Evolutionary conservation across 2,797 vertebrate genomes (phyloP).

Genomic region (Parauchenoglanis ngamensis): DNA sequence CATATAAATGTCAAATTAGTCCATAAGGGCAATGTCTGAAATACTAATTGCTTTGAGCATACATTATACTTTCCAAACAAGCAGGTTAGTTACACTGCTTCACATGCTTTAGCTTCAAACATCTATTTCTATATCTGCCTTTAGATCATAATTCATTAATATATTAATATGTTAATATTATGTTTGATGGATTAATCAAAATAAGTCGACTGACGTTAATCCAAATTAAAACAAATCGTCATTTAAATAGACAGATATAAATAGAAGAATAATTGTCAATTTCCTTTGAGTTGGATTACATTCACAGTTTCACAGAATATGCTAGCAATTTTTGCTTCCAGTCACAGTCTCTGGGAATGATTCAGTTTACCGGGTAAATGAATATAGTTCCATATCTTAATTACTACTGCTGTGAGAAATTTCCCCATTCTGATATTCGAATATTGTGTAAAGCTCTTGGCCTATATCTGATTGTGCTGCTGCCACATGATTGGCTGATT

Average conservation of each 20-base stretch:
- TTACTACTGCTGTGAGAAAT: too few relatives aligned
- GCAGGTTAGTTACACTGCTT: background rate
- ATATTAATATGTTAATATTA: too few relatives aligned
- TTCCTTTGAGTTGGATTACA: background rate
- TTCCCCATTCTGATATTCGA: too few relatives aligned
- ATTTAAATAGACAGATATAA: background rate
- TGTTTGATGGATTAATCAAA: background rate
- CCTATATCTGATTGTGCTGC: too few relatives aligned
- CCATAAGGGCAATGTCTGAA: background rate
- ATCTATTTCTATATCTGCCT: background rate
- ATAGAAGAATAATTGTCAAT: background rate
- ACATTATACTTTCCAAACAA: background rate
- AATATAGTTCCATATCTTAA: too few relatives aligned
- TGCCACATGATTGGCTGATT: too few relatives aligned
- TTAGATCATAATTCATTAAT: background rate
- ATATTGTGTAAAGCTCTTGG: too few relatives aligned
- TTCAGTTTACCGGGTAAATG: too few relatives aligned
- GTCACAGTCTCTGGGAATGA: too few relatives aligned
- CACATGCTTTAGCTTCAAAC: background rate
- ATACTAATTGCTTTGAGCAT: constrained; percentile 11
- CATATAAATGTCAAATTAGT: constrained; percentile 10
- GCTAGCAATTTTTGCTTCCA: too few relatives aligned
- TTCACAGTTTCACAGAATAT: background rate
- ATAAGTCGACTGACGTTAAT: background rate
- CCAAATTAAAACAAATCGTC: background rate